Conservation (phyloP, 2,888 invertebrate genomes). For the Polyommatus icarus region DNA sequence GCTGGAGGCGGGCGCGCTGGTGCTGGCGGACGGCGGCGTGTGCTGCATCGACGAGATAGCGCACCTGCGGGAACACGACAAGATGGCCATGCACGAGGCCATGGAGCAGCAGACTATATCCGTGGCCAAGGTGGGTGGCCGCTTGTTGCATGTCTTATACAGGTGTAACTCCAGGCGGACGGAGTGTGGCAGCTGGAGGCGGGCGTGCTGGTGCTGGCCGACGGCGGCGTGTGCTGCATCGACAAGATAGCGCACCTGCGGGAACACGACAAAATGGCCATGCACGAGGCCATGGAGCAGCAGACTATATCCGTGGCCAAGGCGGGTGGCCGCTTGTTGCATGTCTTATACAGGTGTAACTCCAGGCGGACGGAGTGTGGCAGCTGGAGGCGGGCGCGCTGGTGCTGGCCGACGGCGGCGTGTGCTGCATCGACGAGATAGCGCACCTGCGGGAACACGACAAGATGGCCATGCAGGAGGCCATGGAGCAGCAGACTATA, state of each 20-base stretch:
- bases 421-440: slow-evolving; percentile 96
- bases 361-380: slow-evolving; percentile 81
- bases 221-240: slow-evolving; percentile 94
- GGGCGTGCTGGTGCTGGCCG: slow-evolving; percentile 92
- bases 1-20: slow-evolving; percentile 93
- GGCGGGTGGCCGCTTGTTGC: slow-evolving; percentile 62
- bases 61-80: slow-evolving; percentile 90
- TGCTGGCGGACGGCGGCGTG: slow-evolving; percentile 92
- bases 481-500: slow-evolving; percentile 97
- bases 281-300: slow-evolving; percentile 97
- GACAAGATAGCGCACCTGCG: slow-evolving; percentile 94
- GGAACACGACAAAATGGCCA: slow-evolving; percentile 89
- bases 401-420: slow-evolving; percentile 92
- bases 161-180: slow-evolving; percentile 82
- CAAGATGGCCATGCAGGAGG: slow-evolving; percentile 92
- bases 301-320: slow-evolving; percentile 96
- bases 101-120: slow-evolving; percentile 97
- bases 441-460: slow-evolving; percentile 91
- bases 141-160: neutral
- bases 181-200: slow-evolving; percentile 96
- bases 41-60: slow-evolving; percentile 96
- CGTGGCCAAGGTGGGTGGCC: slow-evolving; percentile 88
- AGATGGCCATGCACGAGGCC: slow-evolving; percentile 93
- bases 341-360: no score
- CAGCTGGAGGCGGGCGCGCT: slow-evolving; percentile 94